Percentiles rank a stretch among this genome's conserved stretches.
Conservation (phyloP, 2,888 invertebrate genomes). For the Apotomis turbidana region DNA sequence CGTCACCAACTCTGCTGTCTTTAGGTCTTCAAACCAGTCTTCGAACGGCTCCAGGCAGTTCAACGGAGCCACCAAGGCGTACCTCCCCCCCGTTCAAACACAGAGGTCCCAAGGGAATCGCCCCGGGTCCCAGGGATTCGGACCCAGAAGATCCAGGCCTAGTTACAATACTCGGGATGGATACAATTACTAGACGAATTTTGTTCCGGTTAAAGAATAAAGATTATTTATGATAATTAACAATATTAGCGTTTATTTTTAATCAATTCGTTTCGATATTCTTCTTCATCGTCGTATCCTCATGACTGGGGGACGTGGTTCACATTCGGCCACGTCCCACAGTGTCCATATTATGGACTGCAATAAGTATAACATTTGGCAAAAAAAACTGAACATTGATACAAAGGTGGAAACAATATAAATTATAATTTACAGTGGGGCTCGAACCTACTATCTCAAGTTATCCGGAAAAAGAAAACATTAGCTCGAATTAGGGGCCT, state of each 20-base stretch:
- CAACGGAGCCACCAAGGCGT: conserved; percentile 54
- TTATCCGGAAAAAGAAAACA: too few relatives aligned
- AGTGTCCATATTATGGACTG: too few relatives aligned
- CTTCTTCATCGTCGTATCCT: too few relatives aligned
- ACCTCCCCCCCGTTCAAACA: conserved; percentile 59
- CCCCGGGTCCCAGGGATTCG: conserved; percentile 43
- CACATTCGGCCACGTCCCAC: too few relatives aligned
- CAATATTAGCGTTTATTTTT: not conserved
- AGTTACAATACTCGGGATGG: conserved; percentile 59
- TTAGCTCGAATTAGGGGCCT: too few relatives aligned
- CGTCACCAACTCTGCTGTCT: conserved; percentile 60
- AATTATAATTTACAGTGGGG: too few relatives aligned
- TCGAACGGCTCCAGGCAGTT: conserved; percentile 27
- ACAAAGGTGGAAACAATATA: too few relatives aligned
- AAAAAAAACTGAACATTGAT: too few relatives aligned
- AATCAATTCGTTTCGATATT: too few relatives aligned
- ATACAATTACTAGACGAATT: conserved; percentile 56
- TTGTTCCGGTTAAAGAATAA: conserved; percentile 32
- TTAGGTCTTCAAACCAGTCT: conserved; percentile 37
- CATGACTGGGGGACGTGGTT: too few relatives aligned
- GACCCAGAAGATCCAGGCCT: conserved; percentile 48
- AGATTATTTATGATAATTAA: conserved; percentile 32
- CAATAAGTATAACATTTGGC: too few relatives aligned
- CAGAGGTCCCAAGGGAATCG: conserved; percentile 37
- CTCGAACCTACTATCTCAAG: too few relatives aligned